Evolutionary conservation across 2,888 invertebrate species (phyloP).

Genomic region (Aphelenchoides bicaudatus): DNA sequence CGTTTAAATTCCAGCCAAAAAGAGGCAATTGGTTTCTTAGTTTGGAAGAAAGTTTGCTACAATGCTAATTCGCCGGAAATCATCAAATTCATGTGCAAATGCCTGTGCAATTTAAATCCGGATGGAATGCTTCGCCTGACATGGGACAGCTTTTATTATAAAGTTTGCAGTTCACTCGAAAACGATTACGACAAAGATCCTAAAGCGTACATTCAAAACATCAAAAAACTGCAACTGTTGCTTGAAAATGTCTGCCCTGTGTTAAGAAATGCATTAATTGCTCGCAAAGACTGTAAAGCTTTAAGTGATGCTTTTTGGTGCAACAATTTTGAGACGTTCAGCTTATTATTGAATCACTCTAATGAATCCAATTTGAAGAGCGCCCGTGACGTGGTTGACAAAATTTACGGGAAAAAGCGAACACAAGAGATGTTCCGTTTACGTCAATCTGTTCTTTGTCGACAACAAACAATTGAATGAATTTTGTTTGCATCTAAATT

Average conservation of each 20-base stretch:
- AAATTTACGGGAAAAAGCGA: constrained; percentile 27
- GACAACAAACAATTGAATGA: background rate
- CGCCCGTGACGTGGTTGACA: constrained; percentile 37
- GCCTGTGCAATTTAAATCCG: constrained; percentile 32
- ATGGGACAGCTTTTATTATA: constrained; percentile 41
- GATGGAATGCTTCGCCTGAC: constrained; percentile 36
- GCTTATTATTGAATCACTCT: constrained; percentile 36
- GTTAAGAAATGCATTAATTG: constrained; percentile 31
- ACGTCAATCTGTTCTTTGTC: background rate
- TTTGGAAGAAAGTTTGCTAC: constrained; percentile 41
- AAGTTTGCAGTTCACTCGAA: constrained; percentile 31
- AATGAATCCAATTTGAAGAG: constrained; percentile 27
- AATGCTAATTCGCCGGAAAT: constrained; percentile 34
- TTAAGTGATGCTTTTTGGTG: constrained; percentile 38
- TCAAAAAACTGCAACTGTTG: constrained; percentile 25
- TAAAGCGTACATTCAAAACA: background rate
- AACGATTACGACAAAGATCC: constrained; percentile 30
- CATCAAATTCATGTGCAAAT: constrained; percentile 34
- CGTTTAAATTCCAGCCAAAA: constrained; percentile 30
- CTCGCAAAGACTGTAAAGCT: constrained; percentile 35
- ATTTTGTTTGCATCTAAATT: background rate
- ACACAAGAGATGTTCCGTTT: background rate
- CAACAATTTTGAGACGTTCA: constrained; percentile 34
- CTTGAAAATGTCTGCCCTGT: constrained; percentile 36
- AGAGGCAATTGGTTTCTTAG: constrained; percentile 36